Evolutionary conservation across 35 echinoderm and acorn worm species (phyloP), one percentile per base, ranked within the genome.

Genomic region (Ophioderma brevispina): DNA sequence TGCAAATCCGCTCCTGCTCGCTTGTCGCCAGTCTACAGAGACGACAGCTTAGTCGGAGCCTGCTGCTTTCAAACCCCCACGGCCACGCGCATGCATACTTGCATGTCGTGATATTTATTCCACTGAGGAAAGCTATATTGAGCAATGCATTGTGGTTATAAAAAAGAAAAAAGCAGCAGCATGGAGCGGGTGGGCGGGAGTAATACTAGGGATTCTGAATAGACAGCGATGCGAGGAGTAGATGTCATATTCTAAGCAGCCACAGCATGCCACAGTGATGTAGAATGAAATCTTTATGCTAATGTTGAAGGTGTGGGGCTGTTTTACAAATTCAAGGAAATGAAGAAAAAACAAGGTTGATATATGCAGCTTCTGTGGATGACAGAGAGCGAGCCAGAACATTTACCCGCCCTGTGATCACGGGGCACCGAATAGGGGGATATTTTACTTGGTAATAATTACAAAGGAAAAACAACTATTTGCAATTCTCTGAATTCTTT

Each of bases 61-160:
- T 70, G 59, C 59, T 70, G 59, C 59, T 70, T 25, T 2, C 59
- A 70, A 70, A 25, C 28, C 59, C 59, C 59, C 59, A 70, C 59
- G 59, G 59, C 59, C 59, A 70, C 41, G 59, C 59, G 59, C 59
- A 70, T 70, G 59, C 59, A 70, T 70, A 70, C 59, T 70, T 70
- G 10, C 59, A 70, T 70, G 59, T 70, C 59, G 17, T 70, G 59
- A 70, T 70, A 70, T 70, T 70, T 70, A 70, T 70, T 70, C 59
- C 59, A 15, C 59, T 8, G 59, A 70, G 59, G 28, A 70, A 1
- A n/a, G n/a, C n/a, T n/a, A n/a, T 46, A 4, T 4, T 8, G 59
- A 70, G 28, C 28, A 25, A 25, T 6, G 59, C 59, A 70, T 70
- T 70, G 59, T 70, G 59, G 59, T 8, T 70, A 70, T 8, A 30